Conservation (phyloP, 2,888 invertebrate genomes). For the Cephus rjabovi region DNA sequence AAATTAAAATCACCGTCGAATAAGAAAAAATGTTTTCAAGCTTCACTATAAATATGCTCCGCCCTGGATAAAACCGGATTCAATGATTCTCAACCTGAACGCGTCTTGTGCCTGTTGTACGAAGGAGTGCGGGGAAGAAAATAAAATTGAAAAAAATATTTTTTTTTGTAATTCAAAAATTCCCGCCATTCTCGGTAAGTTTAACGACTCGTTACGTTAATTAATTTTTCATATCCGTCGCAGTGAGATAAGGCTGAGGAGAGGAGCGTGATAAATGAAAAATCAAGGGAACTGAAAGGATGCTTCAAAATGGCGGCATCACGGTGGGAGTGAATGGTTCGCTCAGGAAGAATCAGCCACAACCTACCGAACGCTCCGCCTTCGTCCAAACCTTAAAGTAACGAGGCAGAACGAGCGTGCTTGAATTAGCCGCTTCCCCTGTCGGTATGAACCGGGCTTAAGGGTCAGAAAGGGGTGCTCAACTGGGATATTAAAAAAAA, state of each 20-base stretch:
- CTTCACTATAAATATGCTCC: constrained; percentile 12
- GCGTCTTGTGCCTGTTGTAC: neutral
- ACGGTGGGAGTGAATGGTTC: constrained; percentile 39
- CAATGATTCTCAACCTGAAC: constrained; percentile 19
- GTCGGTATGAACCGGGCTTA: neutral
- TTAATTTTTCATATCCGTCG: neutral
- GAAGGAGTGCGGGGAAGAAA: neutral
- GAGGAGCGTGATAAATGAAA: constrained; percentile 6
- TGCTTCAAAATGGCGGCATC: constrained; percentile 54
- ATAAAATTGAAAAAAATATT: neutral
- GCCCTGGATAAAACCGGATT: constrained; percentile 18
- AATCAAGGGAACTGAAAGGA: constrained; percentile 41
- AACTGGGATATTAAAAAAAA: neutral
- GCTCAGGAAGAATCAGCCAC: constrained; percentile 38
- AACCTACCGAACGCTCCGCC: constrained; percentile 53
- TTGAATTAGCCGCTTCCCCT: neutral
- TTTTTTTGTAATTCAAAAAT: neutral
- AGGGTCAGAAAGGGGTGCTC: neutral
- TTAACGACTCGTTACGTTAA: neutral
- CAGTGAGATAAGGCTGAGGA: neutral
- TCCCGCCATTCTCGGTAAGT: neutral
- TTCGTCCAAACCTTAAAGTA: constrained; percentile 40
- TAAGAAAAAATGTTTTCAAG: neutral
- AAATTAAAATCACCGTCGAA: neutral
- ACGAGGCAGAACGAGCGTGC: constrained; percentile 6